Percentiles rank a stretch among this genome's conserved stretches.
Evolutionary conservation across 2,797 vertebrate genomes (phyloP).

Genomic region (Galago senegalensis): DNA sequence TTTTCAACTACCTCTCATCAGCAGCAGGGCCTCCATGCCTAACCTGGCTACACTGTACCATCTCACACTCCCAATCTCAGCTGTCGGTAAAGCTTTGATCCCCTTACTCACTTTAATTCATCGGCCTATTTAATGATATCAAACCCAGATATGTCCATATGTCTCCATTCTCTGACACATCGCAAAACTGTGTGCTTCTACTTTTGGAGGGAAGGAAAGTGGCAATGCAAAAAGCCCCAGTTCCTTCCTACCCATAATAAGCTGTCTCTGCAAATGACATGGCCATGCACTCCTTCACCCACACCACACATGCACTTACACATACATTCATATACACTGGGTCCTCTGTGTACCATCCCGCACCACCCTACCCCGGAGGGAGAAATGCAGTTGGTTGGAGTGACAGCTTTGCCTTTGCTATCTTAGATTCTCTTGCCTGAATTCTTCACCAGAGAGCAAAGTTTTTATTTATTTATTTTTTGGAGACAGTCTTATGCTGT

Average conservation of each 20-base stretch:
- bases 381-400: neutral
- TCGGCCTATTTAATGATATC: slow-evolving; percentile 66
- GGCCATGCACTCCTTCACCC: fast-evolving
- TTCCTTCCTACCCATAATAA: neutral
- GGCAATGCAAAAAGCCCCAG: neutral
- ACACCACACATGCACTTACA: neutral
- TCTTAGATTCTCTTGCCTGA: neutral
- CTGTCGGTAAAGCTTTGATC: slow-evolving; percentile 61
- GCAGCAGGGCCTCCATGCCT: slow-evolving; percentile 50
- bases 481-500: too few species aligned
- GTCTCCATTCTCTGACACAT: slow-evolving; percentile 55
- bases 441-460: neutral
- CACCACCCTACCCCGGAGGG: neutral
- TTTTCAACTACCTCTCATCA: slow-evolving; percentile 79
- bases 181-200: slow-evolving; percentile 58
- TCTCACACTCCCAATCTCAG: slow-evolving; percentile 62
- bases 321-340: neutral
- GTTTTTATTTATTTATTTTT: neutral
- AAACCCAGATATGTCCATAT: slow-evolving; percentile 64
- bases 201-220: slow-evolving; percentile 32
- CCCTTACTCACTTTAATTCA: slow-evolving; percentile 62
- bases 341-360: neutral
- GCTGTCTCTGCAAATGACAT: neutral
- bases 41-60: slow-evolving; percentile 35
- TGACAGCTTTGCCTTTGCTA: neutral